phyloP scores from a whole-genome alignment of 2,797 vertebrate genomes.

The Gadopsis bispinosus region DNA sequence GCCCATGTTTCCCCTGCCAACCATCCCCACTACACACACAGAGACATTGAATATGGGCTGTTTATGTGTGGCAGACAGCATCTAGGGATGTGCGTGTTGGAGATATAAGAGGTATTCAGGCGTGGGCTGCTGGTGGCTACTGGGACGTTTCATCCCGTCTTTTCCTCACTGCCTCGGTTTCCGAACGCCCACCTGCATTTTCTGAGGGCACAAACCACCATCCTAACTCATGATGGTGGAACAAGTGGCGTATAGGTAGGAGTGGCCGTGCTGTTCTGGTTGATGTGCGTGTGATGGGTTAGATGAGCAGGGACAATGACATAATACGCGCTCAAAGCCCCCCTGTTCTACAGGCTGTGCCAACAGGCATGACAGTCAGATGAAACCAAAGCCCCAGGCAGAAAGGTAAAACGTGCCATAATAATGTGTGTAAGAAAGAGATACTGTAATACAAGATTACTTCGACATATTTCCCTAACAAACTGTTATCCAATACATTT shows the following conservation, averaged over 20 bases:
- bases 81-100: constrained; percentile 46
- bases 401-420: constrained; percentile 15
- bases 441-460: background rate
- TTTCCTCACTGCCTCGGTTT: constrained; percentile 44
- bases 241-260: constrained; percentile 42
- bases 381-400: constrained; percentile 36
- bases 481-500: constrained; percentile 3
- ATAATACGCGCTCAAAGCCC: constrained; percentile 24
- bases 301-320: constrained; percentile 44
- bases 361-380: constrained; percentile 44
- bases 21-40: constrained; percentile 38
- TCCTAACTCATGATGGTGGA: constrained; percentile 37
- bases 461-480: constrained; percentile 2
- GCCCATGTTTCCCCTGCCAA: constrained; percentile 55
- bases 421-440: constrained; percentile 1
- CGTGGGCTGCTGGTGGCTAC: constrained; percentile 67
- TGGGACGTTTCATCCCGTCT: constrained; percentile 64
- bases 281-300: constrained; percentile 29
- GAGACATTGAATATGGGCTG: constrained; percentile 26
- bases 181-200: constrained; percentile 71
- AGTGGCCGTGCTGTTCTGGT: constrained; percentile 35
- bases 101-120: constrained; percentile 71
- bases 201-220: constrained; percentile 52
- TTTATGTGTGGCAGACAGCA: constrained; percentile 57
- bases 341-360: constrained; percentile 12